Base-by-base conservation (phyloP, 2,797 vertebrate species). In the Melanotaenia nigrans region DNA sequence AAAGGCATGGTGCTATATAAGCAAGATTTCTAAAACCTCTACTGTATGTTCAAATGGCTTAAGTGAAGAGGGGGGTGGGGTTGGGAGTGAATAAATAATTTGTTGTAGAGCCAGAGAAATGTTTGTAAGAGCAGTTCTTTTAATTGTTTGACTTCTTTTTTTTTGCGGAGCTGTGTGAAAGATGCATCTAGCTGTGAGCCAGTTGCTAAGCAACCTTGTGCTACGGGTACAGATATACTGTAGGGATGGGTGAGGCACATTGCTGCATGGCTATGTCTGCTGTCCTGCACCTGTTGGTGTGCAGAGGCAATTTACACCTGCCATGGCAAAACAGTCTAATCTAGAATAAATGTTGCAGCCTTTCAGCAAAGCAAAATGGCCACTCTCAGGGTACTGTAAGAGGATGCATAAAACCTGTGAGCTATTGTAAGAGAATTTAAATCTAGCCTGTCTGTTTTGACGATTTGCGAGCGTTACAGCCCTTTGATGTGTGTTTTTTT, bases 191-290 rank as follows among this genome's bases (percentile, higher is more conserved):
- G 83, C 82, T 76, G 78, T 61, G 76, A 88, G 87, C 90, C 89
- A 92, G 93, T 94, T 95, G 90, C 94, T 92, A 85, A 83, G 93
- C 93, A 94, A 94, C 93, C 67, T 40, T 82, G 71, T 77, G 79
- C 86, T 87, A 71, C 82, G 80, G 78, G 69, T 80, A 83, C 77
- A 89, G 89, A 87, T 78, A 63, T 60, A 75, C 61, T 67, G 73
- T 76, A 65, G 82, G 73, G 77, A 87, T 76, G 85, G 88, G 83
- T 61, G 84, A 88, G 89, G 84, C 72, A 80, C 72, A 78, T 49
- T 13, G 36, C 76, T 66, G 79, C 78, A 76, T 75, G 78, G 73
- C 61, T 54, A 72, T 64, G 62, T 85, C 55, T 81, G 82, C 73
- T 33, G 57, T 61, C 68, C 51, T 49, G 76, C 86, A 90, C 80